Evolutionary conservation across 2,888 invertebrate species (phyloP).

Genomic region (Lithosia quadra): DNA sequence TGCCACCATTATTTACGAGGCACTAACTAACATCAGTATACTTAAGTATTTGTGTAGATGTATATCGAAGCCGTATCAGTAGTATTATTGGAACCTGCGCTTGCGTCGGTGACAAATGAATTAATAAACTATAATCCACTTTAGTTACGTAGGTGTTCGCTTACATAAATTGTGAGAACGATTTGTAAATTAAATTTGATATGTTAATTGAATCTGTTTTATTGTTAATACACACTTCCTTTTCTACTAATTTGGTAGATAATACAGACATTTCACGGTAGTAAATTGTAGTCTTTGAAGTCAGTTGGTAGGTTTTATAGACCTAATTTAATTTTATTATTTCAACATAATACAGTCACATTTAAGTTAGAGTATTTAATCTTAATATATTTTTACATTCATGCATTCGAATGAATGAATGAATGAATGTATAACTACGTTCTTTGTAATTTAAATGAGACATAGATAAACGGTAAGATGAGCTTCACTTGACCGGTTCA

Average conservation of each 20-base stretch:
- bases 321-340: conserved; percentile 6
- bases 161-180: conserved; percentile 11
- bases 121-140: conserved; percentile 29
- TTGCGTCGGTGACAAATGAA: conserved; percentile 55
- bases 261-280: conserved; percentile 8
- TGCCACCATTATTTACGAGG: conserved; percentile 55
- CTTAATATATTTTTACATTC: conserved; percentile 8
- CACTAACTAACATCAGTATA: conserved; percentile 44
- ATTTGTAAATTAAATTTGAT: conserved; percentile 10
- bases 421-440: background rate
- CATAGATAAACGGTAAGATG: conserved; percentile 11
- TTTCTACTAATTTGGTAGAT: background rate
- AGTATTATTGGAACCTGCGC: conserved; percentile 54
- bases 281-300: background rate
- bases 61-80: conserved; percentile 18
- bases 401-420: conserved; percentile 8
- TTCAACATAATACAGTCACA: background rate
- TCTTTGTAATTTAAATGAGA: conserved; percentile 2
- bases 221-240: conserved; percentile 1
- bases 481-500: background rate
- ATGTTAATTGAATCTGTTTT: conserved; percentile 10
- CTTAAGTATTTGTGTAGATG: conserved; percentile 13
- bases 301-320: conserved; percentile 6
- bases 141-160: conserved; percentile 27
- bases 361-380: background rate